A percentile compares a stretch with the other conserved stretches of the same genome.
Evolutionary conservation across 1,140 invertebrate genomes (phyloP).

Genomic region (Sipha flava): DNA sequence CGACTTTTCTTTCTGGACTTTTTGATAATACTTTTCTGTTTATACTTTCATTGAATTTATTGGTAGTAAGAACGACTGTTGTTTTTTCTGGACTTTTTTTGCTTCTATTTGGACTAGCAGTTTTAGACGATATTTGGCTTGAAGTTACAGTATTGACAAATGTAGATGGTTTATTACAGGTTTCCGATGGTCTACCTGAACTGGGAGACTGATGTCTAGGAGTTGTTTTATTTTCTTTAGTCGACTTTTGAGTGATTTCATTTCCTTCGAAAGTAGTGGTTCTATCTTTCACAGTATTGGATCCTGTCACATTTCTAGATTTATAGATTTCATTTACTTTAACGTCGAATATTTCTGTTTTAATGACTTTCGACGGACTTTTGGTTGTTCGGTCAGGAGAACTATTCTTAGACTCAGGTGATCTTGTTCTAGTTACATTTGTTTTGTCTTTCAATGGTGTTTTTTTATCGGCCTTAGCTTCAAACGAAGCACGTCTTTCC

Average conservation of each 20-base stretch:
- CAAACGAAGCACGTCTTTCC: not conserved
- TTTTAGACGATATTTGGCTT: not conserved
- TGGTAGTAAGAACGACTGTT: not conserved
- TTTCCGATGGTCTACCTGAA: not conserved
- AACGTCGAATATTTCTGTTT: not conserved
- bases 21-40: not conserved
- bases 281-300: not conserved
- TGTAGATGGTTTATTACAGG: not conserved
- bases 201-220: not conserved
- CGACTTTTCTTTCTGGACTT: not conserved
- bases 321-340: not conserved
- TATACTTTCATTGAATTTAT: not conserved
- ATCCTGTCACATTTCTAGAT: not conserved
- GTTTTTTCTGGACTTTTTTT: not conserved
- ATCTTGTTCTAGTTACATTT: not conserved
- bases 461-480: not conserved
- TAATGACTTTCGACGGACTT: not conserved
- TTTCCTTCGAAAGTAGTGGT: not conserved
- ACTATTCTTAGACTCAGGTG: not conserved
- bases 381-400: conserved; percentile 33
- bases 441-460: not conserved
- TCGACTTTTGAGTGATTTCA: not conserved
- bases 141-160: not conserved
- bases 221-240: not conserved
- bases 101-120: not conserved